Evolutionary conservation across 23 tunicate species (phyloP), one percentile per base, ranked within the genome.

Genomic region (Ascidia mentula): DNA sequence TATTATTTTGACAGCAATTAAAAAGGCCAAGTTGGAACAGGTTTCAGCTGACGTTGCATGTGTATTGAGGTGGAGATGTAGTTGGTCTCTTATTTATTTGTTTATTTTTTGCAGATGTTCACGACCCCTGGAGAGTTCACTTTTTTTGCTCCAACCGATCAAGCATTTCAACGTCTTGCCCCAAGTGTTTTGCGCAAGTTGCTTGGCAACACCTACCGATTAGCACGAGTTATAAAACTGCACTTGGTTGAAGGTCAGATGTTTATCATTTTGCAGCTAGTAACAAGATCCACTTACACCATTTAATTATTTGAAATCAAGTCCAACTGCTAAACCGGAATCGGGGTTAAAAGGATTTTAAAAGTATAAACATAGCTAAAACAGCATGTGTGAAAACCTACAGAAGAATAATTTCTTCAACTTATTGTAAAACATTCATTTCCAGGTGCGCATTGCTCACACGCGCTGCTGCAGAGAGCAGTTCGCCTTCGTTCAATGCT

Each of bases 81-180:
- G 15, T 42, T 42, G 53, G 53, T 26, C 24, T 53, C 24, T 9
- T 3, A 26, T 53, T 53, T 53, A 20, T 26, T 53, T 3, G 65
- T 20, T 53, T 20, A 28, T 70, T 31, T 20, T 24, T 65, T 35
- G 24, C n/a, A 85, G 84, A 53, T 85, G 18, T 72, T 85, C 6
- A 80, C 73, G 40, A 76, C 80, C 22, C 40, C 72, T 20, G 61
- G 40, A 0, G 84, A 60, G 24, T 37, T 82, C 31, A 89, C 94
- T n/a, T 46, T 89, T 46, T 89, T 89, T 72, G 94, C 94, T 18
- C 94, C 94, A 38, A 83, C 69, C 76, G 76, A 89, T 65, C 42
- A 42, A 8, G 94, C 85, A 9, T 89, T 89, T 46, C 72, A 70
- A 6, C 79, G 88, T 0, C 33, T 89, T 34, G 74, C 87, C 15